These are phyloP conservation scores for Cygnus atratus DNA, from an alignment of 2,113 vertebrate genomes.

Conservation along the genomic window DNA sequence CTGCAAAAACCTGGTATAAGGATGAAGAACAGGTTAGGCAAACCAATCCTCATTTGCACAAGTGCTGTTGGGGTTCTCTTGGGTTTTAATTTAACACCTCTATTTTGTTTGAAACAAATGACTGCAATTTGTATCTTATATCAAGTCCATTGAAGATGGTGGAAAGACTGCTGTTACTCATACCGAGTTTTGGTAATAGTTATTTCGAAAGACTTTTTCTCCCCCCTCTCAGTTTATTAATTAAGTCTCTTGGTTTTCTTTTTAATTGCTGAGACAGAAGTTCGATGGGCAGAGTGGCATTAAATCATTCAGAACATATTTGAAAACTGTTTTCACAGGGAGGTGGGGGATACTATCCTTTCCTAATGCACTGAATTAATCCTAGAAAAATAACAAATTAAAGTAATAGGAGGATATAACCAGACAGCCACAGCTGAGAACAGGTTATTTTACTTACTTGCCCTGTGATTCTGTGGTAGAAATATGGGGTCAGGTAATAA, in stretches of 20 bases:
- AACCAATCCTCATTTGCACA: background rate
- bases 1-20: background rate
- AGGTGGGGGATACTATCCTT: background rate
- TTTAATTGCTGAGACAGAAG: conserved; percentile 13
- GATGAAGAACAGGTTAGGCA: background rate
- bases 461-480: conserved; percentile 41
- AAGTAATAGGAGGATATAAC: background rate
- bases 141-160: background rate
- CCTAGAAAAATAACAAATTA: conserved; percentile 11
- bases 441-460: conserved; percentile 52
- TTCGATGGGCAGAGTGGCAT: background rate
- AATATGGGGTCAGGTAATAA: conserved; percentile 57
- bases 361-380: background rate
- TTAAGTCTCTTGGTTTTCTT: background rate
- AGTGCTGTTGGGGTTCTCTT: background rate
- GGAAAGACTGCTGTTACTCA: background rate
- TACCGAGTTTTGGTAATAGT: background rate
- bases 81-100: background rate
- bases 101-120: background rate
- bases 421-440: conserved; percentile 11
- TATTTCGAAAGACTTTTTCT: background rate
- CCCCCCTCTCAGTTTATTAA: background rate
- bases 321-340: background rate
- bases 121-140: background rate
- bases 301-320: conserved; percentile 30